These are phyloP conservation scores for Ligdia adustata DNA, from an alignment of 2,888 invertebrate genomes.

Conservation along the genomic window DNA sequence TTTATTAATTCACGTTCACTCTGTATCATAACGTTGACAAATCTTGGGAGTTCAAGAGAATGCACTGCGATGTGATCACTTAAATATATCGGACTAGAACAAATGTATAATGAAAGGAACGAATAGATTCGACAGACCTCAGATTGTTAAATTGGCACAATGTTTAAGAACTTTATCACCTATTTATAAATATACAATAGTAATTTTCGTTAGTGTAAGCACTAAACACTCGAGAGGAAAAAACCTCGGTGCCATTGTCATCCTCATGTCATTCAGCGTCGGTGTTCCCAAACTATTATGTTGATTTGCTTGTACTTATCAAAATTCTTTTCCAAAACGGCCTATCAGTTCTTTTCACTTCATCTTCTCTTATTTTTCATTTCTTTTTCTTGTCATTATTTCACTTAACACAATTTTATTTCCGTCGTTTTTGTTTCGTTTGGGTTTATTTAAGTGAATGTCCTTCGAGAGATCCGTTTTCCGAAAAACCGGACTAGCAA, in stretches of 20 bases:
- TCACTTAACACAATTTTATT: slow-evolving; percentile 63
- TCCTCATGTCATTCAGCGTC: slow-evolving; percentile 67
- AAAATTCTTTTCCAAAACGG: slow-evolving; percentile 83
- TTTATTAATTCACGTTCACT: slow-evolving; percentile 77
- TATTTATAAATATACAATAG: slow-evolving; percentile 49
- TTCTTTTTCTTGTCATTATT: slow-evolving; percentile 70
- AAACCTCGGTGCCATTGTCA: slow-evolving; percentile 61
- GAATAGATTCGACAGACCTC: slow-evolving; percentile 46
- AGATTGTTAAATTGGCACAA: slow-evolving; percentile 63
- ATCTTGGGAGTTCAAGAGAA: slow-evolving; percentile 65
- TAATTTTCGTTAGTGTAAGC: slow-evolving; percentile 55
- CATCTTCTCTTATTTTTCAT: slow-evolving; percentile 67
- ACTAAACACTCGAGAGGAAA: slow-evolving; percentile 39
- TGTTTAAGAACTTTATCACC: slow-evolving; percentile 59
- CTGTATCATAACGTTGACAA: slow-evolving; percentile 71
- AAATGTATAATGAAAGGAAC: slow-evolving; percentile 49
- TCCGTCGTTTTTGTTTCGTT: slow-evolving; percentile 53
- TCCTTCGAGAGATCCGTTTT: slow-evolving; percentile 85
- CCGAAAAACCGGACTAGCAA: slow-evolving; percentile 70
- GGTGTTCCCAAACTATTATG: slow-evolving; percentile 62
- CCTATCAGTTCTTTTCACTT: slow-evolving; percentile 79
- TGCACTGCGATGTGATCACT: slow-evolving; percentile 75
- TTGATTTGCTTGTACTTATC: slow-evolving; percentile 77
- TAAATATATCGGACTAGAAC: slow-evolving; percentile 60
- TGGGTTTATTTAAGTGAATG: slow-evolving; percentile 70